These are phyloP conservation scores for Drosophila monieri DNA, from an alignment of 2,888 invertebrate species.

Conservation along the genomic window DNA sequence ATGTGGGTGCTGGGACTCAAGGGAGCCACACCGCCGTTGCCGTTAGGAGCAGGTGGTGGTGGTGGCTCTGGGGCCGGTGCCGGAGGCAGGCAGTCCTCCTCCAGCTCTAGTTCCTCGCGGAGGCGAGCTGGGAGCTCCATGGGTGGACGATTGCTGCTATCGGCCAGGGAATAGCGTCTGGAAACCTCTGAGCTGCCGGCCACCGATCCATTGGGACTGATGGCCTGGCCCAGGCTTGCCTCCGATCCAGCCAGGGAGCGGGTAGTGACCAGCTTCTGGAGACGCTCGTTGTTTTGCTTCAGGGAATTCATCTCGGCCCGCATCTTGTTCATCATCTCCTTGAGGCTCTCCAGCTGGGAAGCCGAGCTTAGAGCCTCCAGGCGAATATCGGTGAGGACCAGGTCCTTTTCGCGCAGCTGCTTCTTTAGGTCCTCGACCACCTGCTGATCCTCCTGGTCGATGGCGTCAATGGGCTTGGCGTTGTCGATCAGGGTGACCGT, in stretches of 20 bases:
- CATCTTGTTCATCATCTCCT: constrained; percentile 98
- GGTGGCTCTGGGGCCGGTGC: constrained; percentile 84
- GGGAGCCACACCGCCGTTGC: constrained; percentile 56
- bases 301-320: constrained; percentile 97
- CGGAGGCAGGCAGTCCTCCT: constrained; percentile 83
- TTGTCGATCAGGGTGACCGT: constrained; percentile 84
- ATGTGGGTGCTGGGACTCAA: constrained; percentile 83
- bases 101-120: constrained; percentile 82
- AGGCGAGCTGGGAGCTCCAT: constrained; percentile 84
- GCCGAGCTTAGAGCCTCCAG: constrained; percentile 98
- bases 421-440: constrained; percentile 93
- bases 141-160: constrained; percentile 84
- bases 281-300: constrained; percentile 97
- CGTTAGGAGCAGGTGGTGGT: constrained; percentile 77
- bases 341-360: constrained; percentile 97
- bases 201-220: constrained; percentile 83
- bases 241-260: constrained; percentile 87
- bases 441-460: constrained; percentile 83
- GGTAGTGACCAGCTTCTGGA: constrained; percentile 93
- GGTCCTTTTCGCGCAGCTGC: constrained; percentile 97
- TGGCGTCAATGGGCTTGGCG: constrained; percentile 84
- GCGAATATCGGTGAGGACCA: constrained; percentile 97
- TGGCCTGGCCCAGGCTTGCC: constrained; percentile 85
- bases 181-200: constrained; percentile 85
- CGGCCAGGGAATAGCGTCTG: constrained; percentile 86